phyloP scores from a whole-genome alignment of 2,888 invertebrate genomes.

The Euspilapteryx auroguttella region DNA sequence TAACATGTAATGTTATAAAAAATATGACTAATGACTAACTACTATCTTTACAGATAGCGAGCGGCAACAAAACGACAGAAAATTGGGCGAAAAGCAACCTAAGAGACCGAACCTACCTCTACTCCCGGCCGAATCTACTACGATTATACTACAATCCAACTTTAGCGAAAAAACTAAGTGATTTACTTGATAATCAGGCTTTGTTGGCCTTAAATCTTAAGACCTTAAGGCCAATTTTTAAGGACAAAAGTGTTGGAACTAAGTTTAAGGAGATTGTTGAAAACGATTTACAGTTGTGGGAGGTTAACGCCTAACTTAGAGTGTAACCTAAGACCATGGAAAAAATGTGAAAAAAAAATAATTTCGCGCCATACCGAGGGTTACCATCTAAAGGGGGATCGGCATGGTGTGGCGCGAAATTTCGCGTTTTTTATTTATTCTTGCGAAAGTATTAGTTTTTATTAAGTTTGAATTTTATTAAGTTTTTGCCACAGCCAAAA shows the following conservation, averaged over 20 bases:
- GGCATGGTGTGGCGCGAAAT: too few species aligned
- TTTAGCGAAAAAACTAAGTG: slow-evolving; percentile 68
- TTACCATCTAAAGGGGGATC: too few species aligned
- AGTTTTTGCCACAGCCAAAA: too few species aligned
- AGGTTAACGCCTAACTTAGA: slow-evolving; percentile 81
- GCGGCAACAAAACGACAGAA: slow-evolving; percentile 77
- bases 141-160: slow-evolving; percentile 80
- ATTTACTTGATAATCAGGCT: slow-evolving; percentile 79
- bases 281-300: slow-evolving; percentile 89
- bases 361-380: too few species aligned
- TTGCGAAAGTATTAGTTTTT: too few species aligned
- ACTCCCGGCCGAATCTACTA: slow-evolving; percentile 77
- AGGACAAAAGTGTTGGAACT: slow-evolving; percentile 70
- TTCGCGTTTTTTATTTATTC: too few species aligned
- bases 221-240: slow-evolving; percentile 77
- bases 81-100: slow-evolving; percentile 74
- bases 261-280: slow-evolving; percentile 90
- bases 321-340: too few species aligned
- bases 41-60: slow-evolving; percentile 67
- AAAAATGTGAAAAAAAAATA: too few species aligned
- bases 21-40: too few species aligned
- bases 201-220: slow-evolving; percentile 80
- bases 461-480: too few species aligned
- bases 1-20: too few species aligned
- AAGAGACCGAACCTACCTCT: slow-evolving; percentile 76